These are phyloP conservation scores for Amphimallon solstitiale DNA, from an alignment of 2,888 invertebrate genomes.

Conservation along the genomic window DNA sequence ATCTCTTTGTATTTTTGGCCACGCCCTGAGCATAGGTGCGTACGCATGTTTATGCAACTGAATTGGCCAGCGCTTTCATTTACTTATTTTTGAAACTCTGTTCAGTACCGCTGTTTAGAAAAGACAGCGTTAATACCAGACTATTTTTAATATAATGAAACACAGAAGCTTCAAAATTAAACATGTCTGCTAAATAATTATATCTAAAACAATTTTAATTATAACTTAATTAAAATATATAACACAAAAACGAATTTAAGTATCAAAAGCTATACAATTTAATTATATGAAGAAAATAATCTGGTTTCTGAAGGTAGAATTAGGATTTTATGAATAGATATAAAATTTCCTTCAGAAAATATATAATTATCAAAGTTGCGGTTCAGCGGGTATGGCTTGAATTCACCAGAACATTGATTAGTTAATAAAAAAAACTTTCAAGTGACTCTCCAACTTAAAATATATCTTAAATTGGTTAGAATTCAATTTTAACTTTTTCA, in stretches of 20 bases:
- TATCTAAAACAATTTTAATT: too few species aligned
- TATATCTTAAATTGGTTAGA: conserved; percentile 56
- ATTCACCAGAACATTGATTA: conserved; percentile 58
- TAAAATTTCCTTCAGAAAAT: conserved; percentile 46
- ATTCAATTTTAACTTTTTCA: conserved; percentile 57
- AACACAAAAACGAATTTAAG: conserved; percentile 21
- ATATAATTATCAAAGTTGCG: conserved; percentile 57
- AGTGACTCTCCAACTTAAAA: conserved; percentile 56
- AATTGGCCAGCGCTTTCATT: too few species aligned
- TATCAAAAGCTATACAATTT: conserved; percentile 2
- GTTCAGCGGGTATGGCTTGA: conserved; percentile 53
- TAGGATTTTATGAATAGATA: conserved; percentile 24
- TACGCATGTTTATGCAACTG: too few species aligned
- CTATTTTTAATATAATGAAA: too few species aligned
- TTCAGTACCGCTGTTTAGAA: too few species aligned
- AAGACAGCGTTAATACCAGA: too few species aligned
- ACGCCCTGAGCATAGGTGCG: too few species aligned
- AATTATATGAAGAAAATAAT: conserved; percentile 28
- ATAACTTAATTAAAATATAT: too few species aligned
- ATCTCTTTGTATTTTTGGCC: too few species aligned
- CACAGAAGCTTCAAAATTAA: too few species aligned
- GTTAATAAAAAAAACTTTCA: conserved; percentile 57
- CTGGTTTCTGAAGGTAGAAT: conserved; percentile 8
- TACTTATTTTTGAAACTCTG: too few species aligned
- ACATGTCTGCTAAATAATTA: too few species aligned